Conservation (phyloP, 2,797 vertebrate genomes). For the Phrynocephalus vlangalii region DNA sequence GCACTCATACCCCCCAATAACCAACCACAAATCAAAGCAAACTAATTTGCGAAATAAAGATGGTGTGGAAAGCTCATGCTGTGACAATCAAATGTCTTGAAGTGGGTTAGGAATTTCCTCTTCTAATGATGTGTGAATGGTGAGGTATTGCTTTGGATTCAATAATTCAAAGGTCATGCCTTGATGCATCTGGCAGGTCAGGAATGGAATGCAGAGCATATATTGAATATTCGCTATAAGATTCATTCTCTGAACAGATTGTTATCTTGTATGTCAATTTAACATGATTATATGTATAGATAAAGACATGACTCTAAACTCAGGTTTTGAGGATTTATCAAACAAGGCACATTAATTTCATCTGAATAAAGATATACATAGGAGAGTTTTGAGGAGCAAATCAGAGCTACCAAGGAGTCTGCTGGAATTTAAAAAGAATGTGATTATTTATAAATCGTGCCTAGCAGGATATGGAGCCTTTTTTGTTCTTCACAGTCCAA, state of each 20-base stretch:
- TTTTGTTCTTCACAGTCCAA: background rate
- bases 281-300: background rate
- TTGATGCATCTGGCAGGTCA: background rate
- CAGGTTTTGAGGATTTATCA: background rate
- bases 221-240: background rate
- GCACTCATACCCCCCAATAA: no score
- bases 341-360: background rate
- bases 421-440: background rate
- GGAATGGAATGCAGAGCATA: background rate
- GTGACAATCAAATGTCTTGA: no score
- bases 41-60: no score
- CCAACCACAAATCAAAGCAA: no score
- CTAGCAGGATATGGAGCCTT: background rate
- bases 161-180: background rate
- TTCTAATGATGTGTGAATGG: no score
- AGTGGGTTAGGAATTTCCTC: no score
- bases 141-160: background rate
- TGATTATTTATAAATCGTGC: background rate
- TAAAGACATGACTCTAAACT: background rate
- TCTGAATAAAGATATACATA: background rate
- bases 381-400: background rate
- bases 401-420: no score
- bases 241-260: background rate
- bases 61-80: no score
- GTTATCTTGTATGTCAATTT: background rate